Conservation (phyloP, 1,140 invertebrate genomes). For the Grapholita molesta region DNA sequence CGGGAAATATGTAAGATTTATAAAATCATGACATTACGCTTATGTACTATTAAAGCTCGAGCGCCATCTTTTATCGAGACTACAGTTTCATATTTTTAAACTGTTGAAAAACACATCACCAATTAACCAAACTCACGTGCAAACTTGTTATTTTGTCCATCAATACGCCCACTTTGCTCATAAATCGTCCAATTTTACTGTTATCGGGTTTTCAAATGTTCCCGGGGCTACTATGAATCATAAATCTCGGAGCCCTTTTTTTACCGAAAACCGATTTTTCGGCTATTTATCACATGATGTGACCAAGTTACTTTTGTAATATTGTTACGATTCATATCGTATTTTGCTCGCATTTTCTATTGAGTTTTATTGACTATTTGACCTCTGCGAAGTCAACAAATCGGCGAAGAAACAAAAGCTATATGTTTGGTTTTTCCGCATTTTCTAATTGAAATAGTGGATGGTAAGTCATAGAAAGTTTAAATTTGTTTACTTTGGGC, state of each 20-base stretch:
- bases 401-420: no score
- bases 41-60: no score
- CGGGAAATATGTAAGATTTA: no score
- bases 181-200: constrained; percentile 44
- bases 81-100: no score
- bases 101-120: constrained; percentile 16
- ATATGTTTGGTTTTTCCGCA: no score
- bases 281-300: neutral
- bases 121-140: constrained; percentile 25
- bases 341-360: neutral
- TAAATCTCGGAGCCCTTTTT: constrained; percentile 32
- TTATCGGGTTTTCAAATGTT: constrained; percentile 33
- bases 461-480: no score
- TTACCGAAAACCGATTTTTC: constrained; percentile 17
- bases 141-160: constrained; percentile 27
- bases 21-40: no score
- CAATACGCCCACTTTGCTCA: constrained; percentile 22
- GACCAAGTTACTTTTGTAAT: neutral
- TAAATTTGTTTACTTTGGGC: no score
- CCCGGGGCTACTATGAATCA: constrained; percentile 31
- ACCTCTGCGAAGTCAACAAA: no score
- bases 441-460: no score
- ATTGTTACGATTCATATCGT: neutral
- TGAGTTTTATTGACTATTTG: neutral
- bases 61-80: neutral